phyloP scores from a whole-genome alignment of 2,888 invertebrate genomes.

The Stenodera caucasica region DNA sequence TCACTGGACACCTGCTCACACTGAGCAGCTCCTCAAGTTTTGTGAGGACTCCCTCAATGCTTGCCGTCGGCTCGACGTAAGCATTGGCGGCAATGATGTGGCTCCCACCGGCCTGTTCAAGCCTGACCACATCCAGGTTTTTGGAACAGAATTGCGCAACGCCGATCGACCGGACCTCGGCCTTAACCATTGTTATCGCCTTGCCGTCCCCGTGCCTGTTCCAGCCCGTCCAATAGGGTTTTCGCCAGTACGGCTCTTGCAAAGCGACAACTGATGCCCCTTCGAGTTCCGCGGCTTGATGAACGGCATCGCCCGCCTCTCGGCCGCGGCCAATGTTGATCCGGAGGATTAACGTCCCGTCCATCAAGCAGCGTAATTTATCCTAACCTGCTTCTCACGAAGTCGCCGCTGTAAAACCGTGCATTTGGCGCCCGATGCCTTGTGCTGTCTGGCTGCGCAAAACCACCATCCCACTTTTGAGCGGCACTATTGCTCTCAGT shows the following conservation, averaged over 20 bases:
- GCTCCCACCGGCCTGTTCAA: background rate
- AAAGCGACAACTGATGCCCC: conserved; percentile 10
- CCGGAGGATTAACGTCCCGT: conserved; percentile 5
- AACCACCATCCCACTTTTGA: conserved; percentile 3
- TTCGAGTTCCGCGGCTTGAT: background rate
- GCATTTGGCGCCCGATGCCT: conserved; percentile 5
- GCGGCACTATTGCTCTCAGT: background rate
- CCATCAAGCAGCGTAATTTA: background rate
- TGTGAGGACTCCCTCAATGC: background rate
- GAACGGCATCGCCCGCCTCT: conserved; percentile 4
- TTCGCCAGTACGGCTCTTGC: conserved; percentile 13
- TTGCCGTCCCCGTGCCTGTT: conserved; percentile 7
- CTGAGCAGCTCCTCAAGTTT: conserved; percentile 5
- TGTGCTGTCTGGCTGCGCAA: background rate
- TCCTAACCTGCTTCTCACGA: background rate
- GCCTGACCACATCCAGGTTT: background rate
- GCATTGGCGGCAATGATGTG: background rate
- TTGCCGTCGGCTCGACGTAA: no score
- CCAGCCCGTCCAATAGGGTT: conserved; percentile 9
- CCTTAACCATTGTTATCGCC: conserved; percentile 9
- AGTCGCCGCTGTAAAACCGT: background rate
- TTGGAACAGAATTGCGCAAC: background rate
- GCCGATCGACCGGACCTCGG: background rate
- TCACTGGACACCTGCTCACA: background rate
- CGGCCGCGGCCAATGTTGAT: conserved; percentile 17